Base-by-base conservation (phyloP, 1,140 invertebrate species). In the Drosophila takahashii region DNA sequence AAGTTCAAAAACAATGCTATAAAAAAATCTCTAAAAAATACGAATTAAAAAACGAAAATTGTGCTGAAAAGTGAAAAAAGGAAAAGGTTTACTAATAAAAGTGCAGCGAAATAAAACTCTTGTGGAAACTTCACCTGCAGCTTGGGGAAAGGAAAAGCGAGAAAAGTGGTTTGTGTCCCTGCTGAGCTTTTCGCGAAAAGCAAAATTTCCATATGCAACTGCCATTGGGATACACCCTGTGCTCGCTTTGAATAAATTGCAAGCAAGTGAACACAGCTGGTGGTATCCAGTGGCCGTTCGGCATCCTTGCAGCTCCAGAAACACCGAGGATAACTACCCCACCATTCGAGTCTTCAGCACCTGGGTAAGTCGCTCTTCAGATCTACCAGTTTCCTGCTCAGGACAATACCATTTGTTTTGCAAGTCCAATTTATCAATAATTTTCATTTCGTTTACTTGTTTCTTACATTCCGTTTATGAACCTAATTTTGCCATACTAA, bases 261-360 rank as follows among this genome's bases (percentile, higher is more conserved):
- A 93, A 93, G 93, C 94, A 86, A 96, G 96, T 98, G 97, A 98
- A 98, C 97, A 98, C 97, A 98, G 97, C 97, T 98, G 97, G 97
- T 98, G 97, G 97, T 98, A 97, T 97, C 97, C 96, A 97, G 96
- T 97, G 93, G 93, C 93, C 76, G 77, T 87, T 67, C 44, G 11
- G 70, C 79, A 67, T 56, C 48, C 44, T 61, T 58, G 54, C 74
- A 81, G 74, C 72, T 62, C 29, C 53, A 50, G 29, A 41, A 37
- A 1, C 44, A 5, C 10, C 53, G 61, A 56, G 56, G 71, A 54
- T 44, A 48, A 27, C 41, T 45, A 15, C 44, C 52, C 4, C 77
- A 47, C 0, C 2, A n/a, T n/a, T n/a, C 3, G 3, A 9, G n/a
- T 11, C 44, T 29, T 11, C 44, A 45, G 9, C 27, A 47, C 0